phyloP scores from a whole-genome alignment of 2,888 invertebrate genomes.

The Drosophila falleni region DNA sequence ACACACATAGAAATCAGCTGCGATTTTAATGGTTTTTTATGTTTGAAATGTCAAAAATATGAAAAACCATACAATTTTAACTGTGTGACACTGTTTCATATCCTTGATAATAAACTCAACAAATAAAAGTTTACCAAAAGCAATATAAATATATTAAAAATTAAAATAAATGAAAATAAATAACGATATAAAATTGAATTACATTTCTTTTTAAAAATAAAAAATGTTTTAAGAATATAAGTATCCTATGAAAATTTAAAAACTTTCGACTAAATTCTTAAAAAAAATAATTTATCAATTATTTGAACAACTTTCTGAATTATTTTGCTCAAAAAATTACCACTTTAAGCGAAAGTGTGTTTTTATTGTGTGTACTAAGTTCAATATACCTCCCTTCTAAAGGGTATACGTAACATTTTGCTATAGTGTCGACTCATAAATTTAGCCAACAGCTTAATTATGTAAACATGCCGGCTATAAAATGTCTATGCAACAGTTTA shows the following conservation, averaged over 20 bases:
- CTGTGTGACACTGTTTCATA: constrained; percentile 1
- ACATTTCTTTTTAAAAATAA: too few species aligned
- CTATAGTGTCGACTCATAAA: constrained; percentile 46
- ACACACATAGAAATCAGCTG: constrained; percentile 32
- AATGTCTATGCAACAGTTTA: constrained; percentile 62
- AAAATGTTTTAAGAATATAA: too few species aligned
- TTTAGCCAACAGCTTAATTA: constrained; percentile 65
- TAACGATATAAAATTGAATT: too few species aligned
- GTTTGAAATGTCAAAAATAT: constrained; percentile 40
- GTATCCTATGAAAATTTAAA: too few species aligned
- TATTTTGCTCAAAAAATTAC: too few species aligned
- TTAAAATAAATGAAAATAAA: too few species aligned
- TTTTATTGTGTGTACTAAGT: background rate
- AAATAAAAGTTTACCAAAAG: background rate
- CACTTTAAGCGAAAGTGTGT: too few species aligned
- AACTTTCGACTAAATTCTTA: too few species aligned
- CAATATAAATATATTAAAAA: too few species aligned
- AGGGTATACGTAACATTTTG: background rate
- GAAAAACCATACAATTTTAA: background rate
- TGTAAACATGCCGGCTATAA: constrained; percentile 49
- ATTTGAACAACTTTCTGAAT: too few species aligned
- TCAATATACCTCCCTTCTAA: background rate
- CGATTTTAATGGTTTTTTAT: constrained; percentile 28
- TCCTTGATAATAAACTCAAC: background rate
- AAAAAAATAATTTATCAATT: too few species aligned